Evolutionary conservation across 1,140 invertebrate species (phyloP).

Genomic region (Pseudomyrmex pallidus): DNA sequence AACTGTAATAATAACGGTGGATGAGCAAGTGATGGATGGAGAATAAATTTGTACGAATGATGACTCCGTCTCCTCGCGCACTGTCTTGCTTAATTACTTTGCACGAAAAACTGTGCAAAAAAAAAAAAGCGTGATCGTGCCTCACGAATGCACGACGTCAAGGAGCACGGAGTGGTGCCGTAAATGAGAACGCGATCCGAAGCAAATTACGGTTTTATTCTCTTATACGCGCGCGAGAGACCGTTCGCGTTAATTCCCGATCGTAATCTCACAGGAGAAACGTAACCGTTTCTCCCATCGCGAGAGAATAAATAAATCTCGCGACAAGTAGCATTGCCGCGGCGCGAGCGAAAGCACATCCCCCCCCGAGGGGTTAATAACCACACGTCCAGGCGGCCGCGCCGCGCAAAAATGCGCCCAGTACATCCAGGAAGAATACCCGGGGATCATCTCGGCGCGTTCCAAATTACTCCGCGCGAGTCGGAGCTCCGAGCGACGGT

Average conservation of each 20-base stretch:
- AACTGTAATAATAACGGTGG: not conserved
- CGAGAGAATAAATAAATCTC: constrained; percentile 28
- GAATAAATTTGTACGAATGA: not conserved
- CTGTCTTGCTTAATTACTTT: not conserved
- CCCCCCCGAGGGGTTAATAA: constrained; percentile 11
- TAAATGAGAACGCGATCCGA: too few relatives aligned
- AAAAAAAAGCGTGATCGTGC: too few relatives aligned
- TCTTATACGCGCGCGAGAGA: not conserved
- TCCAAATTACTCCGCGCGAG: constrained; percentile 54
- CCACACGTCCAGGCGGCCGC: not conserved
- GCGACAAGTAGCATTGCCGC: constrained; percentile 7
- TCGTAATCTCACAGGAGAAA: not conserved
- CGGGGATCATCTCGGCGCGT: constrained; percentile 41
- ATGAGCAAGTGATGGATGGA: not conserved
- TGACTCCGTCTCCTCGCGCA: not conserved
- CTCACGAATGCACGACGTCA: too few relatives aligned
- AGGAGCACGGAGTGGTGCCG: too few relatives aligned
- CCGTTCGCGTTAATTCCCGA: constrained; percentile 3
- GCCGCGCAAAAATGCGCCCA: constrained; percentile 10
- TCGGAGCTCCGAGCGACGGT: constrained; percentile 47
- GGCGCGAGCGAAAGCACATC: constrained; percentile 30
- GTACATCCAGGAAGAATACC: constrained; percentile 51
- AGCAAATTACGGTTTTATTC: too few relatives aligned
- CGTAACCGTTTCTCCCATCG: not conserved
- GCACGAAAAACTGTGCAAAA: not conserved